A percentile compares a stretch with the other conserved stretches of the same genome.
These are phyloP conservation scores for Hippopotamyrus pictus DNA, from an alignment of 2,797 vertebrate genomes.

Conservation along the genomic window DNA sequence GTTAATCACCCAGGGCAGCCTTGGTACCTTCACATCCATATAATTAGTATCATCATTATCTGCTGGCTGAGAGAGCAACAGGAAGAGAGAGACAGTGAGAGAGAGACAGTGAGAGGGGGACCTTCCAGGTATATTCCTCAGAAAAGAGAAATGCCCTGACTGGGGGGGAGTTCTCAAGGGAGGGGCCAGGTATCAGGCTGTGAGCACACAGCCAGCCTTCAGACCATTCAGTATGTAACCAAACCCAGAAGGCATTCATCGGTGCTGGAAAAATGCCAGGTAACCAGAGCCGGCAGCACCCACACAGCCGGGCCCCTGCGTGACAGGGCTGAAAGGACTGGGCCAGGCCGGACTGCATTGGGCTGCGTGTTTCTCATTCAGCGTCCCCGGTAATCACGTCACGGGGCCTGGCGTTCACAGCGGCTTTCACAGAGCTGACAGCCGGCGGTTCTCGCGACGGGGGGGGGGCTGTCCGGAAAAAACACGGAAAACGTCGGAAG, in stretches of 20 bases:
- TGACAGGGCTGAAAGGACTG: not conserved
- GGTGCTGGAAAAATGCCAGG: not conserved
- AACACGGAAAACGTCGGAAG: not conserved
- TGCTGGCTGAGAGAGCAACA: not conserved
- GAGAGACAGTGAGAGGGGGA: not conserved
- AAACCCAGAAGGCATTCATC: not conserved
- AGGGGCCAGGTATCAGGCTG: not conserved
- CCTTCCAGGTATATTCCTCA: not conserved
- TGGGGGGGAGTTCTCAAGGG: not conserved
- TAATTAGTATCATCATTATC: not conserved
- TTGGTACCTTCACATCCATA: not conserved
- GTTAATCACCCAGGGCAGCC: not conserved
- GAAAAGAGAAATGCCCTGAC: not conserved
- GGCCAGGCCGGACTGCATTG: not conserved
- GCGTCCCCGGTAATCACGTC: conserved; percentile 40
- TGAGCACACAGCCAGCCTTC: not conserved
- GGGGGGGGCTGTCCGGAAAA: not conserved
- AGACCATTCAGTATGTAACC: conserved; percentile 1
- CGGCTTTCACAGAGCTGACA: not conserved
- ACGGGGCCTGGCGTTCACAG: conserved; percentile 11
- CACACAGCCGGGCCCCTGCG: not conserved
- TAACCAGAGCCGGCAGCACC: not conserved
- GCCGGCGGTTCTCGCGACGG: not conserved
- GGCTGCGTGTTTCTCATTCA: not conserved
- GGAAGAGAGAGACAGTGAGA: not conserved